A percentile compares a stretch with the other conserved stretches of the same genome.
Evolutionary conservation across 2,797 vertebrate genomes (phyloP).

Genomic region (Natrix natrix): DNA sequence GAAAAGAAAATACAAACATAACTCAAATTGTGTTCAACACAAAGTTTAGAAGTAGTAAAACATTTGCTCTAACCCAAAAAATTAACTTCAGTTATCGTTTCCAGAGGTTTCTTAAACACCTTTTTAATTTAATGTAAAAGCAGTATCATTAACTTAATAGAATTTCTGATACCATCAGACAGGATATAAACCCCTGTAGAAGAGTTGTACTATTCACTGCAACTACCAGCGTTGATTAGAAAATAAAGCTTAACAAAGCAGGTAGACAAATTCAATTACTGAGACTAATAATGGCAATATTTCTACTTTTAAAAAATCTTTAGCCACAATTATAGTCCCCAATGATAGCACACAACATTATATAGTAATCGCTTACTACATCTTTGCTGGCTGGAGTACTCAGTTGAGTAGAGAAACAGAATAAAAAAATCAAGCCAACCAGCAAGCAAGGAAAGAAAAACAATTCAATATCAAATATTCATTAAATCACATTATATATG

Average conservation of each 20-base stretch:
- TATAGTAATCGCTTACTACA: not conserved
- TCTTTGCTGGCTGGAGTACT: not conserved
- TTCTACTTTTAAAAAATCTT: constrained; percentile 23
- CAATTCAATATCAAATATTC: not conserved
- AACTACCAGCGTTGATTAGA: not conserved
- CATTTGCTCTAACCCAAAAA: not conserved
- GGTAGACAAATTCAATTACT: not conserved
- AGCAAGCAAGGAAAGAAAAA: not conserved
- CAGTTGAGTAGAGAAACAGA: not conserved
- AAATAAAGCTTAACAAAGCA: constrained; percentile 1
- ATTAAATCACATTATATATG: not conserved
- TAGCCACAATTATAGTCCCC: not conserved
- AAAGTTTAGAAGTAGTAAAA: not conserved
- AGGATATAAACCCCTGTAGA: not conserved
- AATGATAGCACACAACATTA: not conserved
- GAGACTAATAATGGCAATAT: constrained; percentile 14
- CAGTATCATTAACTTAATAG: not conserved
- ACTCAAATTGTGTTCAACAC: not conserved
- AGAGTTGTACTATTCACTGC: not conserved
- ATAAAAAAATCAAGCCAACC: not conserved
- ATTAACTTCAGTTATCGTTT: not conserved
- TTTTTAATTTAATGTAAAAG: constrained; percentile 15
- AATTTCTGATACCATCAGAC: not conserved
- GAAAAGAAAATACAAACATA: not conserved
- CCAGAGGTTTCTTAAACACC: not conserved